phyloP scores from a whole-genome alignment of 2,113 vertebrate species.

The Callopanchax toddi region DNA sequence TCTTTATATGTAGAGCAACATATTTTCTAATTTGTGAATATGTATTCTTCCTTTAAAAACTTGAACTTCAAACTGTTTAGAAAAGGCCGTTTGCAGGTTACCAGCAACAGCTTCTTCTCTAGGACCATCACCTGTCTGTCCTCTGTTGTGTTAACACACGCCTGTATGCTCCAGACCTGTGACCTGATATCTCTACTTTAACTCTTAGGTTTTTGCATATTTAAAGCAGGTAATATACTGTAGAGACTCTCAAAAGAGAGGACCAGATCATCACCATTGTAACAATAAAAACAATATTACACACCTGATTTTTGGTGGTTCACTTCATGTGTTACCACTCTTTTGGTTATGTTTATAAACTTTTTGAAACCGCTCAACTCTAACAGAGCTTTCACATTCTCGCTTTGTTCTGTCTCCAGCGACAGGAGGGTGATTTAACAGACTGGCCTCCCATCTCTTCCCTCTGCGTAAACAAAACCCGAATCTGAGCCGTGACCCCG shows the following conservation, averaged over 20 bases:
- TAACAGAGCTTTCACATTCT: conserved; percentile 6
- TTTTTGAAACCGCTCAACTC: conserved; percentile 13
- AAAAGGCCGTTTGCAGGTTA: too few species aligned
- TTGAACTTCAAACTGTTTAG: too few species aligned
- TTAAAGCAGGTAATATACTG: not conserved
- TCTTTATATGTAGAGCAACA: too few species aligned
- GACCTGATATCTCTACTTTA: not conserved
- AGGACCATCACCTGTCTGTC: too few species aligned
- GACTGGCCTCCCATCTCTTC: conserved; percentile 25
- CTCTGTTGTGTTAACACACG: too few species aligned
- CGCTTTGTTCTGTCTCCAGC: conserved; percentile 15
- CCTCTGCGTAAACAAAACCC: conserved; percentile 37
- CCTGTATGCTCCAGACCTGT: too few species aligned
- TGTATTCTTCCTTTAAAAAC: too few species aligned
- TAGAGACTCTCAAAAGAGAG: too few species aligned
- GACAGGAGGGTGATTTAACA: conserved; percentile 31
- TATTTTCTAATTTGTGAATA: too few species aligned
- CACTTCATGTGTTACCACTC: not conserved
- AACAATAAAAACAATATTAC: too few species aligned
- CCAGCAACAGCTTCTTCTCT: too few species aligned
- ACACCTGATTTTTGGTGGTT: not conserved
- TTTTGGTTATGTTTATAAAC: not conserved
- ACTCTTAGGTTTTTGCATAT: not conserved
- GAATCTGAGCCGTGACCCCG: conserved; percentile 48
- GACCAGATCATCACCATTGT: too few species aligned